Conservation (phyloP, 1,140 invertebrate genomes). For the Melitaea cinxia region DNA sequence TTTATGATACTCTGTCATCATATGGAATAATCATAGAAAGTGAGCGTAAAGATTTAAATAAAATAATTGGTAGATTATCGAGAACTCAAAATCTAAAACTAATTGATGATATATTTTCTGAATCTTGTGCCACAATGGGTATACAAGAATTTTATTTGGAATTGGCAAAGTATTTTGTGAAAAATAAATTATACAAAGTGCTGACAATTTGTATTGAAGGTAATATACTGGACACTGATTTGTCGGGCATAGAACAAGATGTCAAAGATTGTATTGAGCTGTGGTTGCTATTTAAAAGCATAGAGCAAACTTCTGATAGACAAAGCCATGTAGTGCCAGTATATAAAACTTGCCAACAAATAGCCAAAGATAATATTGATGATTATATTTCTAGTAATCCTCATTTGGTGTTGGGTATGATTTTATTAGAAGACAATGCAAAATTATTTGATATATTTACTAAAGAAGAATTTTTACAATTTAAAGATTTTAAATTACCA, state of each 20-base stretch:
- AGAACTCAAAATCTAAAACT: conserved; percentile 80
- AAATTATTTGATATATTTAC: conserved; percentile 78
- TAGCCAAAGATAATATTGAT: conserved; percentile 70
- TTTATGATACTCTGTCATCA: conserved; percentile 80
- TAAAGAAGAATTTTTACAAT: conserved; percentile 64
- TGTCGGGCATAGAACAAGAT: conserved; percentile 65
- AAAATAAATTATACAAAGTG: conserved; percentile 79
- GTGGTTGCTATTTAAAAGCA: conserved; percentile 78
- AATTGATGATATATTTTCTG: conserved; percentile 81
- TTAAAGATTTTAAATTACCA: conserved; percentile 73
- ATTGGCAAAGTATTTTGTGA: conserved; percentile 80
- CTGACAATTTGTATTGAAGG: conserved; percentile 78
- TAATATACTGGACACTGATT: conserved; percentile 64
- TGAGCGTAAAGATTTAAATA: conserved; percentile 79
- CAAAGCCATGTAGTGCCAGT: conserved; percentile 75
- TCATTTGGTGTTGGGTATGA: conserved; percentile 73
- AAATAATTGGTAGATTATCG: conserved; percentile 80
- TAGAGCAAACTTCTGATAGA: conserved; percentile 71
- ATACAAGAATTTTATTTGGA: conserved; percentile 81
- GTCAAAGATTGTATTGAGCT: conserved; percentile 75
- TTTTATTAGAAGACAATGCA: conserved; percentile 70
- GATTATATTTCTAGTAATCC: conserved; percentile 75
- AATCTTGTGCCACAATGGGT: conserved; percentile 80
- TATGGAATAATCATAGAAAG: conserved; percentile 81
- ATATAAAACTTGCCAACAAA: conserved; percentile 78